phyloP scores from a whole-genome alignment of 2,113 vertebrate species.

The Propithecus coquereli region DNA sequence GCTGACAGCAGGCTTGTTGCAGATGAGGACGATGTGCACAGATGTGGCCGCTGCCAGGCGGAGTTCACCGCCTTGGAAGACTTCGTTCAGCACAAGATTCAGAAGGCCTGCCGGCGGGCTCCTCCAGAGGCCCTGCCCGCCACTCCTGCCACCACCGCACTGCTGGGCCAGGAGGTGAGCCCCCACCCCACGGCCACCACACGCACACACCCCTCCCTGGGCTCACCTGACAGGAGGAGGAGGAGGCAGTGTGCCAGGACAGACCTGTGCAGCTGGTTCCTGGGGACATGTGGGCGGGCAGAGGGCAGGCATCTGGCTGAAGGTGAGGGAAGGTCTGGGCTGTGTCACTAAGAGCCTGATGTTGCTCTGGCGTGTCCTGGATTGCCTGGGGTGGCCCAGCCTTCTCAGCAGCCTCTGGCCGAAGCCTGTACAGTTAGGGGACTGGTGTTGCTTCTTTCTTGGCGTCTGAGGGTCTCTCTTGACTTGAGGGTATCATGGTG shows the following conservation, averaged over 20 bases:
- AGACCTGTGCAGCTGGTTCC: not conserved
- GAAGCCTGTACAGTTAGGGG: not conserved
- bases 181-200: accelerated
- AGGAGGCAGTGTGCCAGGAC: not conserved
- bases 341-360: not conserved
- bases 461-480: not conserved
- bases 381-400: not conserved
- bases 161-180: slow-evolving; percentile 73
- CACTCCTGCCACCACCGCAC: slow-evolving; percentile 26
- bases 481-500: not conserved
- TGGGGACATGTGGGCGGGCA: too few relatives aligned
- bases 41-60: slow-evolving; percentile 93
- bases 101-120: slow-evolving; percentile 87
- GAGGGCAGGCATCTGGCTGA: not conserved
- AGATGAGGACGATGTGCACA: slow-evolving; percentile 94
- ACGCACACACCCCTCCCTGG: not conserved
- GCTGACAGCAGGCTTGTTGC: not conserved
- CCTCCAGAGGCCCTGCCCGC: slow-evolving; percentile 67
- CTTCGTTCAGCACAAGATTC: slow-evolving; percentile 97
- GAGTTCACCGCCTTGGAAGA: slow-evolving; percentile 95
- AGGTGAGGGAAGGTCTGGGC: not conserved
- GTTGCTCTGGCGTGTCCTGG: not conserved
- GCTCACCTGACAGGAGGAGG: not conserved
- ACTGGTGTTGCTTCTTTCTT: not conserved
- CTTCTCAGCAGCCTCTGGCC: not conserved